Evolutionary conservation across 2,797 vertebrate genomes (phyloP).

Genomic region (Aeoliscus strigatus): DNA sequence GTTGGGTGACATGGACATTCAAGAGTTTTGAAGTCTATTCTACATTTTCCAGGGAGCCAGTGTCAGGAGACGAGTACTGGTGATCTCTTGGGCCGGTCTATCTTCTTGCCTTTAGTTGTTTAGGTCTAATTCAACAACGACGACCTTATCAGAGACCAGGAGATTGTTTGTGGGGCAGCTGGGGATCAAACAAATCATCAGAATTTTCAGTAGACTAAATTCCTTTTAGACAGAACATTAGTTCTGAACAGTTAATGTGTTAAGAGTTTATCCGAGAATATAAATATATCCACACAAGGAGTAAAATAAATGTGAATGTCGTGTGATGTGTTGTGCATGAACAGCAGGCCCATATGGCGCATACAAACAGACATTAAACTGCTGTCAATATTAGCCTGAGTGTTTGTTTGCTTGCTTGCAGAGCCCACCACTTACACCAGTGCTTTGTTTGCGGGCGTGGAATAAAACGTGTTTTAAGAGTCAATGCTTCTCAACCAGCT

Average conservation of each 20-base stretch:
- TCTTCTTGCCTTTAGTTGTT: too few relatives aligned
- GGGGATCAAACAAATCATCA: constrained; percentile 17
- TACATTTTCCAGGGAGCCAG: too few relatives aligned
- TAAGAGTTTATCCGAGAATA: too few relatives aligned
- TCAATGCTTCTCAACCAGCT: constrained; percentile 50
- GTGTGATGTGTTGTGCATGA: constrained; percentile 41
- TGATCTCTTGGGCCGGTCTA: too few relatives aligned
- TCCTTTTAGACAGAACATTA: too few relatives aligned
- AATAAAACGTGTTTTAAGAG: constrained; percentile 73
- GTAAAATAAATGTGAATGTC: constrained; percentile 19
- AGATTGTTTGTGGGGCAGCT: constrained; percentile 32
- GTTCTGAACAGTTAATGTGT: too few relatives aligned
- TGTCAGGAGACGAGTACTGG: too few relatives aligned
- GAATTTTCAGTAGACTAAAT: too few relatives aligned
- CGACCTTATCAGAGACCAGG: constrained; percentile 31
- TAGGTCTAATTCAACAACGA: too few relatives aligned
- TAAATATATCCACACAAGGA: constrained; percentile 1
- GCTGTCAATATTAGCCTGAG: constrained; percentile 76
- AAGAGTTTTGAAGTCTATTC: too few relatives aligned
- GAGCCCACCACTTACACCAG: constrained; percentile 69
- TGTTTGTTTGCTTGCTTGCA: constrained; percentile 63
- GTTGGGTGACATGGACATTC: too few relatives aligned
- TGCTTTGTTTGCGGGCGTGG: constrained; percentile 73
- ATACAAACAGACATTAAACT: constrained; percentile 43
- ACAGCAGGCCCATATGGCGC: constrained; percentile 55